These are phyloP conservation scores for Eilema caniola DNA, from an alignment of 2,888 invertebrate species.

Conservation along the genomic window DNA sequence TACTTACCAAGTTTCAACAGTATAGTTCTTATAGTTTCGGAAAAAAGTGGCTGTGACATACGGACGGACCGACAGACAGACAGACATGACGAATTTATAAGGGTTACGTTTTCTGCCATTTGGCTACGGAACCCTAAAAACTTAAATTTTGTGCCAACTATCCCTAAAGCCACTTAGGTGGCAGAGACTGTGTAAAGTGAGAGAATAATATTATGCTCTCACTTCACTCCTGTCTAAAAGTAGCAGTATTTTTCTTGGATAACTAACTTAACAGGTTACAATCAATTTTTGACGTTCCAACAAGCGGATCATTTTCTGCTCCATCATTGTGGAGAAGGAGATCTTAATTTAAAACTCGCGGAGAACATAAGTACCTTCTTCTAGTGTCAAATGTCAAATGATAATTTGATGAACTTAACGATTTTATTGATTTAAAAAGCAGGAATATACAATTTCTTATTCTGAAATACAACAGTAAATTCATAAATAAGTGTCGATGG, in stretches of 20 bases:
- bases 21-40: too few species aligned
- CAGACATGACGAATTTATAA: too few species aligned
- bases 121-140: too few species aligned
- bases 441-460: too few species aligned
- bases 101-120: too few species aligned
- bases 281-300: constrained; percentile 60
- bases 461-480: too few species aligned
- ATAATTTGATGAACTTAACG: constrained; percentile 27
- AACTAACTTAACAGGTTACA: constrained; percentile 58
- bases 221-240: neutral
- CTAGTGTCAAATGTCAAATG: constrained; percentile 42
- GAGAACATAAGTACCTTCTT: constrained; percentile 60
- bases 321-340: constrained; percentile 63
- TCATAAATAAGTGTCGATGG: too few species aligned
- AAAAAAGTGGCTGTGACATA: too few species aligned
- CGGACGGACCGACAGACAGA: too few species aligned
- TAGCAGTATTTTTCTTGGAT: constrained; percentile 17
- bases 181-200: neutral
- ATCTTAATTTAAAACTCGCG: constrained; percentile 64
- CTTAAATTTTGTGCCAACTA: neutral
- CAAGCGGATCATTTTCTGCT: constrained; percentile 68
- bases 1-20: too few species aligned
- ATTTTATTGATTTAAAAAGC: too few species aligned
- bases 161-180: neutral
- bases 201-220: neutral